Conservation (phyloP, 2,113 vertebrate genomes). For the Phalacrocorax brasilianus region DNA sequence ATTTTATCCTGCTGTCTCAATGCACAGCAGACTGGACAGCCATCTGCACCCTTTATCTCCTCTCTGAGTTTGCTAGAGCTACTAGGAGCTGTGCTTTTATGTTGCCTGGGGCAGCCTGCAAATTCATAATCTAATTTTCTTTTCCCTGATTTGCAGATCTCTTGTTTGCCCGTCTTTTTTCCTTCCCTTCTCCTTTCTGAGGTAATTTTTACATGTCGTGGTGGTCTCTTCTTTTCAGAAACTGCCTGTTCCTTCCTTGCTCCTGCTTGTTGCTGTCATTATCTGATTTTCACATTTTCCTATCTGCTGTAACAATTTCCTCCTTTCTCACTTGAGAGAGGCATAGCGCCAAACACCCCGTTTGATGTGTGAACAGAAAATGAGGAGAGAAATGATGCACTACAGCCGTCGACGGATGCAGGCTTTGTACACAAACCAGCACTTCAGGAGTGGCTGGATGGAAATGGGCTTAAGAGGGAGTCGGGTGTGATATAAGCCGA, state of each 20-base stretch:
- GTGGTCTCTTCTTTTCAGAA: neutral
- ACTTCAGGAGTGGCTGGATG: neutral
- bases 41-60: neutral
- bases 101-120: neutral
- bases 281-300: conserved; percentile 33
- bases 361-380: conserved; percentile 5
- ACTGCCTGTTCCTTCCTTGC: neutral
- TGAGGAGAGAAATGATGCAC: neutral
- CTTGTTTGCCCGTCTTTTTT: neutral
- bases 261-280: neutral
- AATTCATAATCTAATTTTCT: neutral
- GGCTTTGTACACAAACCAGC: neutral
- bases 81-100: neutral
- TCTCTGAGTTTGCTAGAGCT: neutral
- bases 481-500: neutral
- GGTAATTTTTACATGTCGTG: neutral
- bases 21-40: neutral
- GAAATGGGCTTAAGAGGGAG: neutral
- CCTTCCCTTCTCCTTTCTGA: neutral
- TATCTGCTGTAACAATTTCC: conserved; percentile 40
- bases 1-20: neutral
- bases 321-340: conserved; percentile 37
- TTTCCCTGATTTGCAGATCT: neutral
- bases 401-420: neutral
- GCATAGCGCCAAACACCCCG: neutral